Evolutionary conservation across 35 echinoderm and acorn worm genomes (phyloP).

Genomic region (Eucidaris tribuloides): DNA sequence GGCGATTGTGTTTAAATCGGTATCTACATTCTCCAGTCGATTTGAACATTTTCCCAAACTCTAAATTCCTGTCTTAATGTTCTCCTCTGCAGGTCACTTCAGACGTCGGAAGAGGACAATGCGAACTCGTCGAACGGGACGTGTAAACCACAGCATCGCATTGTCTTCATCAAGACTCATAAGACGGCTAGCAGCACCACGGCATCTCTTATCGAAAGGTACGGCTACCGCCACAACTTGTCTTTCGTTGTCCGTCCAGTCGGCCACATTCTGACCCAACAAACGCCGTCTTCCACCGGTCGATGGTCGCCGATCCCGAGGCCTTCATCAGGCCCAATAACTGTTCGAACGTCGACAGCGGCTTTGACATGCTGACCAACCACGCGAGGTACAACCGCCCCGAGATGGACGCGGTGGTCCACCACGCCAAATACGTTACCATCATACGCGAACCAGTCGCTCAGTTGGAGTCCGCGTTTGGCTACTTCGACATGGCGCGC

Average conservation of each 20-base stretch:
- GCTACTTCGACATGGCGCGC: conserved; percentile 59
- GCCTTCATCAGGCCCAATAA: background rate
- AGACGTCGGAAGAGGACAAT: background rate
- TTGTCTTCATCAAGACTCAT: conserved; percentile 82
- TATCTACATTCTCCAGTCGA: too few species aligned
- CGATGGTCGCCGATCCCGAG: background rate
- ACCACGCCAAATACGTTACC: conserved; percentile 65
- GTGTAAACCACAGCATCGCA: background rate
- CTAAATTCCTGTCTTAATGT: too few species aligned
- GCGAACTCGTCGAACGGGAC: background rate
- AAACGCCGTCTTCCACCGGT: background rate
- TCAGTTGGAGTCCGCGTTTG: conserved; percentile 73
- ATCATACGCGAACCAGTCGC: conserved; percentile 59
- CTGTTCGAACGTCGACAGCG: background rate
- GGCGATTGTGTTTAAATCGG: too few species aligned
- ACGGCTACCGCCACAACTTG: conserved; percentile 64
- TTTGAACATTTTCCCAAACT: too few species aligned
- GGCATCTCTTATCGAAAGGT: conserved; percentile 67
- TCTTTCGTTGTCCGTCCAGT: conserved; percentile 49
- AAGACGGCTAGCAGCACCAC: conserved; percentile 72
- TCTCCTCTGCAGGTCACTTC: background rate
- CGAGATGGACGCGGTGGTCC: conserved; percentile 62
- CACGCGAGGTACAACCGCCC: conserved; percentile 72
- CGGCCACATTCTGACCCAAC: conserved; percentile 28
- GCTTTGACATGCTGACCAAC: conserved; percentile 69